A percentile compares a stretch with the other conserved stretches of the same genome.
Evolutionary conservation across 2,888 invertebrate species (phyloP).

Genomic region (Belgica antarctica): DNA sequence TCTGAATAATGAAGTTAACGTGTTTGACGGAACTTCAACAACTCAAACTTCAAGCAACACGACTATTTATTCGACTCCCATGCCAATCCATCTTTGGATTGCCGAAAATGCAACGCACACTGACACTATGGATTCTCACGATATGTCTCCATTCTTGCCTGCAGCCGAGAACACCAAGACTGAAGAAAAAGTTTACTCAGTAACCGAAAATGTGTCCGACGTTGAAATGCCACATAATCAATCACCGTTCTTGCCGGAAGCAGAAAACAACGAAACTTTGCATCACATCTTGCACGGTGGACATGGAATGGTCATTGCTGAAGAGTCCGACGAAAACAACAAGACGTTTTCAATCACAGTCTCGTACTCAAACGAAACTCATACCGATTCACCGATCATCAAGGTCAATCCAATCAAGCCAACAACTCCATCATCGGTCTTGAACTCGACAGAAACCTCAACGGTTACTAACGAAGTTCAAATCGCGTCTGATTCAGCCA

Average conservation of each 20-base stretch:
- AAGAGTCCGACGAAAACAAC: constrained; percentile 25
- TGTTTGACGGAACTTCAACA: constrained; percentile 46
- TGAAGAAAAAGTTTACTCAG: constrained; percentile 43
- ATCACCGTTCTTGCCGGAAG: constrained; percentile 64
- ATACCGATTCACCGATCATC: constrained; percentile 31
- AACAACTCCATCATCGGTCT: not conserved
- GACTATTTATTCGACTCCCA: constrained; percentile 46
- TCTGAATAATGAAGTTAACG: constrained; percentile 44
- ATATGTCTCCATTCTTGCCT: constrained; percentile 45
- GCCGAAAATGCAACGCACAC: constrained; percentile 19
- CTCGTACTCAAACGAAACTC: constrained; percentile 17
- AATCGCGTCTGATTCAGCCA: not conserved
- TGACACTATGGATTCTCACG: constrained; percentile 34
- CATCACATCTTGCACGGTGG: constrained; percentile 62
- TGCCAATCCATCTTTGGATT: constrained; percentile 44
- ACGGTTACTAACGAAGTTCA: not conserved
- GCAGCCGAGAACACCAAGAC: constrained; percentile 40
- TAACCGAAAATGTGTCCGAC: constrained; percentile 45
- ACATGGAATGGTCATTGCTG: constrained; percentile 55
- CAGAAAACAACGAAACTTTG: constrained; percentile 62
- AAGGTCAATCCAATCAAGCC: constrained; percentile 2
- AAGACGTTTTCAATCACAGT: constrained; percentile 29
- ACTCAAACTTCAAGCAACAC: constrained; percentile 38
- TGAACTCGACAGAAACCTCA: not conserved
- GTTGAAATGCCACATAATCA: constrained; percentile 43